Base-by-base conservation (phyloP, 2,797 vertebrate species). In the Leptatherina wallacei region DNA sequence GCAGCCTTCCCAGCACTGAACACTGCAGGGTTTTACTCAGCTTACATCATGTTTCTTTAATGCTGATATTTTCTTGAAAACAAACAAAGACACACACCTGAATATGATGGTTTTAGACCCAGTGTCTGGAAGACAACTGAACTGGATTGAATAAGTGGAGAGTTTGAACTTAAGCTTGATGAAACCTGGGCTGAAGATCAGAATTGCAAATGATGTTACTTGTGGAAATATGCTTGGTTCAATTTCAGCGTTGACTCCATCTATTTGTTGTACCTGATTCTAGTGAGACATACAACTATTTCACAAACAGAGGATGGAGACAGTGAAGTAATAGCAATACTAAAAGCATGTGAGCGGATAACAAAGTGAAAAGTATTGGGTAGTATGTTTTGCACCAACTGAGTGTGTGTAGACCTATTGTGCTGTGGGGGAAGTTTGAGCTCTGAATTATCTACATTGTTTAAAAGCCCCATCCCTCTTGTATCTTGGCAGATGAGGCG, bases 381-480 rank as follows among this genome's bases (percentile, higher is more conserved):
- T 70, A 38, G 61, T 24, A 77, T 57, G 44, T 82, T 24, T 49
- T 12, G 38, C 66, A 69, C 72, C 68, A 16, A 81, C 54, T 75
- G 69, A 65, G 65, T 36, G 54, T 72, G 57, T 71, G 74, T 68
- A 76, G 80, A 55, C 54, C 38, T 70, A 79, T 51, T 77, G 74
- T 81, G 74, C 44, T 30, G 67, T 49, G 74, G 69, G 59, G 65
- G 75, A 61, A 64, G 80, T 71, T 83, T 73, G 62, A 85, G 73
- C 65, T 77, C 67, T 88, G 83, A 91, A 88, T 90, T 83, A 90
- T 91, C 87, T 85, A 58, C 83, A 85, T 85, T 89, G 89, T 90
- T 90, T 85, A 80, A 89, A 91, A 88, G 78, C 54, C 74, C 66
- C 79, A 82, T 90, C 65, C 73, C 58, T 85, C 87, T 91, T 77